Percentiles rank a stretch among this genome's conserved stretches.
Evolutionary conservation across 2,113 vertebrate species (phyloP).

Genomic region (Chlamydotis undulata): DNA sequence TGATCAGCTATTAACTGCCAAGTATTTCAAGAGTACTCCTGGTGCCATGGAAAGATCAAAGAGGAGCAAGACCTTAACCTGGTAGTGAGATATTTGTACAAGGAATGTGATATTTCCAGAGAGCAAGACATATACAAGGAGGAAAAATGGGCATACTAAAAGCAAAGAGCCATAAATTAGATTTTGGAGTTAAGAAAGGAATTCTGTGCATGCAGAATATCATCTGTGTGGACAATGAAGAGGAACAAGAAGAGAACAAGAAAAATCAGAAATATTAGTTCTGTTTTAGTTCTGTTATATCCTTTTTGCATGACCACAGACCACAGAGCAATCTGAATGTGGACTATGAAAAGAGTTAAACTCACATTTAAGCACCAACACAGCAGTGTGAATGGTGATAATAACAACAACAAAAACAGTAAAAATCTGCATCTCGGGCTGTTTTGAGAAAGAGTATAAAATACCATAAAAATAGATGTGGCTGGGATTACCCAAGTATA

Average conservation of each 20-base stretch:
- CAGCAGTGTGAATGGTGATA: not conserved
- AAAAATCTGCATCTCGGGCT: not conserved
- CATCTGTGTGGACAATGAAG: not conserved
- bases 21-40: conserved; percentile 5
- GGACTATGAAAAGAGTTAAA: not conserved
- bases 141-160: not conserved
- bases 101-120: not conserved
- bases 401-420: not conserved
- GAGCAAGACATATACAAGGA: not conserved
- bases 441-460: not conserved
- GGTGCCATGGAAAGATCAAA: conserved; percentile 46
- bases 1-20: conserved; percentile 43
- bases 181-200: not conserved
- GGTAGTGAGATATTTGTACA: conserved; percentile 9
- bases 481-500: not conserved
- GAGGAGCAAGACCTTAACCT: conserved; percentile 34
- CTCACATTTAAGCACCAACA: not conserved
- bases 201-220: not conserved
- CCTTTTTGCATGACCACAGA: not conserved
- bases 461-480: not conserved
- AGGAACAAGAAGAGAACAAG: not conserved
- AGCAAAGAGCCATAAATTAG: not conserved
- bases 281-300: not conserved
- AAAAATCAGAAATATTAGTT: not conserved
- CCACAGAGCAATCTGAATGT: not conserved